These are phyloP conservation scores for Drosophila antonietae DNA, from an alignment of 2,888 invertebrate genomes.

Conservation along the genomic window DNA sequence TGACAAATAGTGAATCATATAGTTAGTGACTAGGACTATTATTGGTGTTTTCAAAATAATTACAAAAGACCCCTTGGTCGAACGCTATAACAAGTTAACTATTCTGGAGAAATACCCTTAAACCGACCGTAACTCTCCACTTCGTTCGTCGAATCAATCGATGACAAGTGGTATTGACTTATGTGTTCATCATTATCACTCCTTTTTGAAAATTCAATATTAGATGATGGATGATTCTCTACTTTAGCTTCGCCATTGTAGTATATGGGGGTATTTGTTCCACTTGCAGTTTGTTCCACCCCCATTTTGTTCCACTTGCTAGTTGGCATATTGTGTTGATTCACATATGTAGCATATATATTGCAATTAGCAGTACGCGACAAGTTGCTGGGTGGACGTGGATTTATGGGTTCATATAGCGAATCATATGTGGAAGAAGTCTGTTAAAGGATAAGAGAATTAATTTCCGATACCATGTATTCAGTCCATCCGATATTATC, in stretches of 20 bases:
- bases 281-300: slow-evolving; percentile 27
- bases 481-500: too few relatives aligned
- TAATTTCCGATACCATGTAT: not conserved
- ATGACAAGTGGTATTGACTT: slow-evolving; percentile 94
- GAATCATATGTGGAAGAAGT: slow-evolving; percentile 93
- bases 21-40: too few relatives aligned
- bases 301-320: slow-evolving; percentile 19
- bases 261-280: slow-evolving; percentile 69
- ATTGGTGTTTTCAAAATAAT: too few relatives aligned
- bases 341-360: slow-evolving; percentile 88
- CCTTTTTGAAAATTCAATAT: slow-evolving; percentile 86
- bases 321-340: slow-evolving; percentile 75
- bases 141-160: slow-evolving; percentile 91
- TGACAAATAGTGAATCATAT: too few relatives aligned
- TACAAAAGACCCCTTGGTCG: too few relatives aligned
- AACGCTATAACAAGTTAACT: too few relatives aligned
- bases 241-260: slow-evolving; percentile 47
- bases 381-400: slow-evolving; percentile 90
- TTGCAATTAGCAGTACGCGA: slow-evolving; percentile 88
- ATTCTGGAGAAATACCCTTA: too few relatives aligned
- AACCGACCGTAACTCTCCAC: slow-evolving; percentile 87
- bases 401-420: slow-evolving; percentile 96
- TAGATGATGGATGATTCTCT: not conserved
- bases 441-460: slow-evolving; percentile 77
- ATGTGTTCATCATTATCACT: slow-evolving; percentile 94